Evolutionary conservation across 2,113 vertebrate genomes (phyloP).

Genomic region (Anolis sagrei): DNA sequence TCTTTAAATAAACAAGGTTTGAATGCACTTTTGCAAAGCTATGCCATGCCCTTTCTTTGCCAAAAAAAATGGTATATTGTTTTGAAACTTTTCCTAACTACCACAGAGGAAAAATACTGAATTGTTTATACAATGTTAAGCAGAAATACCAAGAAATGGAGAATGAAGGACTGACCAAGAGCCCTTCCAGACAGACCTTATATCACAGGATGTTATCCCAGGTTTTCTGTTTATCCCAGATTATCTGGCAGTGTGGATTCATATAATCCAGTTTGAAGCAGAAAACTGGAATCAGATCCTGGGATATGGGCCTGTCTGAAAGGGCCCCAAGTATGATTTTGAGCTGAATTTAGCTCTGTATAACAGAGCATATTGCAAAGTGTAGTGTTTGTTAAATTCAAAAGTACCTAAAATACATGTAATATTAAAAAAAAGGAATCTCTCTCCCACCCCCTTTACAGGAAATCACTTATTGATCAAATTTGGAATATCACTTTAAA

Average conservation of each 20-base stretch:
- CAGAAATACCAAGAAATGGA: neutral
- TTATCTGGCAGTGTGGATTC: no score
- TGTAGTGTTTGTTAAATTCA: neutral
- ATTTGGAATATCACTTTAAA: neutral
- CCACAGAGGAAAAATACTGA: neutral
- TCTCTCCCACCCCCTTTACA: no score
- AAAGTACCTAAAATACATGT: neutral
- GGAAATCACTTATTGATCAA: neutral
- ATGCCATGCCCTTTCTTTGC: neutral
- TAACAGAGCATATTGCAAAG: neutral
- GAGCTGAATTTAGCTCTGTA: neutral
- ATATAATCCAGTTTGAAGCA: no score
- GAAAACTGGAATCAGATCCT: no score
- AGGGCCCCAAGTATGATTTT: neutral
- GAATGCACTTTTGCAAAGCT: neutral
- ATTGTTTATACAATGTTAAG: constrained; percentile 29
- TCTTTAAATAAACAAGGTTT: neutral
- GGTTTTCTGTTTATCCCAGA: no score
- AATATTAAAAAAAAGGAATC: no score
- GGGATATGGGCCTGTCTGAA: no score
- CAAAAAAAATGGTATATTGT: neutral
- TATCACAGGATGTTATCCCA: no score
- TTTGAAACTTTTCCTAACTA: neutral
- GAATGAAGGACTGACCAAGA: neutral
- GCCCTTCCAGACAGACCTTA: no score